Evolutionary conservation across 2,797 vertebrate species (phyloP).

Genomic region (Molothrus aeneus): DNA sequence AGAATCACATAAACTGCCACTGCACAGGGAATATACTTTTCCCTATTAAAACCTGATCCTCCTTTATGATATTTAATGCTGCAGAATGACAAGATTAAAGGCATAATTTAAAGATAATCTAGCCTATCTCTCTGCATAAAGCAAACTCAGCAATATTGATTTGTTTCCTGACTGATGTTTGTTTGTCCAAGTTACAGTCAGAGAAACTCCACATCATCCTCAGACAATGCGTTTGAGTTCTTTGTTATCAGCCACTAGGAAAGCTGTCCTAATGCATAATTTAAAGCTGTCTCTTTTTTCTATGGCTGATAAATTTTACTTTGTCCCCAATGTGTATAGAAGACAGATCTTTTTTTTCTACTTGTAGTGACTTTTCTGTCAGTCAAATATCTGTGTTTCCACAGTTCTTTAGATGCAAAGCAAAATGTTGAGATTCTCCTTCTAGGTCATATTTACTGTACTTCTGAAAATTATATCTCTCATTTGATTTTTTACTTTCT

Average conservation of each 20-base stretch:
- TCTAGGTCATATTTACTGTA: not conserved
- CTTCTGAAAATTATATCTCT: not conserved
- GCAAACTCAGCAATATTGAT: not conserved
- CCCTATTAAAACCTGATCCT: not conserved
- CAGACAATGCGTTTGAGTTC: not conserved
- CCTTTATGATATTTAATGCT: not conserved
- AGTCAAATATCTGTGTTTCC: not conserved
- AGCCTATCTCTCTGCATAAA: not conserved
- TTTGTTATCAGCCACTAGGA: not conserved
- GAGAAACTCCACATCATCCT: not conserved
- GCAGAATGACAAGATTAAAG: not conserved
- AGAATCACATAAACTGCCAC: not conserved
- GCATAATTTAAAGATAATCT: not conserved
- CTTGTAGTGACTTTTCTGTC: not conserved
- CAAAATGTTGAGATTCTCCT: not conserved
- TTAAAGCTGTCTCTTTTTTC: not conserved
- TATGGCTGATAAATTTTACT: not conserved
- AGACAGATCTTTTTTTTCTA: not conserved
- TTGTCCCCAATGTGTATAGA: accelerated
- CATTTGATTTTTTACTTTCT: not conserved
- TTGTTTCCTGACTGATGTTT: not conserved
- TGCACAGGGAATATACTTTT: not conserved
- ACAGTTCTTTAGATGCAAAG: not conserved
- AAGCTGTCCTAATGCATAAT: not conserved
- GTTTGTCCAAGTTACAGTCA: not conserved